phyloP scores from a whole-genome alignment of 1,140 invertebrate species.

The Leptopilina boulardi region DNA sequence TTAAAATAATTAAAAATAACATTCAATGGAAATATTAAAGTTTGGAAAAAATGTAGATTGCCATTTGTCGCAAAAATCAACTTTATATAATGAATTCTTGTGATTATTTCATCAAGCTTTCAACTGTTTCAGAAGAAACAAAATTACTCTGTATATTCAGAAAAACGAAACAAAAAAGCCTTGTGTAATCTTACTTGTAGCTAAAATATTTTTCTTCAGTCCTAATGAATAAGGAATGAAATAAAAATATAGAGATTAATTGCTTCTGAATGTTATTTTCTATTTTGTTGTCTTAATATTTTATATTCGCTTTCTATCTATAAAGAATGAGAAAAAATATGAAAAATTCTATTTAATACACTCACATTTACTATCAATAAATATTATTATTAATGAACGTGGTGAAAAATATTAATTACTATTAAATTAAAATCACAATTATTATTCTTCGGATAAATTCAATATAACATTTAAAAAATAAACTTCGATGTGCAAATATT shows the following conservation, averaged over 20 bases:
- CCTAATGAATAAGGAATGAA: neutral
- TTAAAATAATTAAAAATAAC: too few species aligned
- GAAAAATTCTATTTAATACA: too few species aligned
- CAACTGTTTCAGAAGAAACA: neutral
- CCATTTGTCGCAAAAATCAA: neutral
- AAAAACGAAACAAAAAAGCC: neutral
- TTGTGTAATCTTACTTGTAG: neutral
- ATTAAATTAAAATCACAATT: too few species aligned
- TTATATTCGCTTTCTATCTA: neutral
- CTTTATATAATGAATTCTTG: slow-evolving; percentile 12
- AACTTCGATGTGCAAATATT: too few species aligned
- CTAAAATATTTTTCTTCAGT: neutral
- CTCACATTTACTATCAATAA: too few species aligned
- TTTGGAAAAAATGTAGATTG: neutral
- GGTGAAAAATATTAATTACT: too few species aligned
- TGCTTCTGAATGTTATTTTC: neutral
- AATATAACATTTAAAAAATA: too few species aligned
- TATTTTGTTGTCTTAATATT: neutral
- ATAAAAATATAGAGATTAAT: neutral
- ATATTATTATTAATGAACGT: too few species aligned
- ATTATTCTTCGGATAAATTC: too few species aligned
- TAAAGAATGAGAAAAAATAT: too few species aligned
- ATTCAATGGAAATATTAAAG: too few species aligned
- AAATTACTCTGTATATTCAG: slow-evolving; percentile 16
- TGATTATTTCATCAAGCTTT: slow-evolving; percentile 15